These are phyloP conservation scores for Pantelozetes paolii DNA, from an alignment of 2,888 invertebrate species.

Conservation along the genomic window DNA sequence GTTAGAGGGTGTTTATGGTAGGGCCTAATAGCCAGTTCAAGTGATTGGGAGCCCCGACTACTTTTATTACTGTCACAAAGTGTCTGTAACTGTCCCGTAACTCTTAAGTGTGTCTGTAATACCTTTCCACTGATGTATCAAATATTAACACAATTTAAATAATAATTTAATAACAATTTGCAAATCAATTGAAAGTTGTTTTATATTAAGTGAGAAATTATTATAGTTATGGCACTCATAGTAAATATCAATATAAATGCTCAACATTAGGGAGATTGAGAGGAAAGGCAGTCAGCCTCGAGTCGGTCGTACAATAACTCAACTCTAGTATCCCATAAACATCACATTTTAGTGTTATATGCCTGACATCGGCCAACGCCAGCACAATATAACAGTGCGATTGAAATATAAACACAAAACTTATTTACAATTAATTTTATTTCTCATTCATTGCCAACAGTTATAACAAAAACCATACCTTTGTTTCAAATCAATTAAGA, in stretches of 20 bases:
- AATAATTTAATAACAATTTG: slow-evolving; percentile 8
- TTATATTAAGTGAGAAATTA: background rate
- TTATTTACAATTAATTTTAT: slow-evolving; percentile 11
- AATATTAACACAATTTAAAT: background rate
- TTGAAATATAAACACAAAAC: background rate
- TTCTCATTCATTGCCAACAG: background rate
- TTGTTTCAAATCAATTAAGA: background rate
- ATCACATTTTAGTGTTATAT: slow-evolving; percentile 37
- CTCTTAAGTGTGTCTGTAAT: background rate
- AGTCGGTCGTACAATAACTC: slow-evolving; percentile 35
- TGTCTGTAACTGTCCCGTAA: slow-evolving; percentile 36
- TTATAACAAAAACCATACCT: slow-evolving; percentile 7
- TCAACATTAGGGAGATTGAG: background rate
- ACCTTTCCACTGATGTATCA: slow-evolving; percentile 5
- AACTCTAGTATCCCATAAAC: slow-evolving; percentile 32
- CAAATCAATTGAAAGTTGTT: slow-evolving; percentile 20
- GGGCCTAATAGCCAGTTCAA: slow-evolving; percentile 36
- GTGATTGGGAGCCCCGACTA: slow-evolving; percentile 33
- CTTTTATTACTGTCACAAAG: slow-evolving; percentile 35
- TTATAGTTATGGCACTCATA: slow-evolving; percentile 7
- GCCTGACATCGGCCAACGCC: slow-evolving; percentile 20
- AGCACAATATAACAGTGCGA: background rate
- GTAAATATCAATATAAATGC: background rate
- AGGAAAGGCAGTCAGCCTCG: slow-evolving; percentile 9
- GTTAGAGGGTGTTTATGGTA: slow-evolving; percentile 37